Evolutionary conservation across 1,140 invertebrate genomes (phyloP).

Genomic region (Drosophila melanogaster): Release_6_plus_ISO1_MT NT_033777.3:4850001-4850500

Average conservation of each 20-base stretch:
- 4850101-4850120: background rate
- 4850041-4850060: no score
- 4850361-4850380: slow-evolving; percentile 53
- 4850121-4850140: background rate
- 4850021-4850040: no score
- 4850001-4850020: no score
- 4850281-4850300: slow-evolving; percentile 66
- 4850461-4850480: slow-evolving; percentile 68
- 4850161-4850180: background rate
- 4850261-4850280: slow-evolving; percentile 29
- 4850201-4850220: background rate
- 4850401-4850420: slow-evolving; percentile 18
- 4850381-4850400: slow-evolving; percentile 11
- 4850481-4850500: slow-evolving; percentile 78
- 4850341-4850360: slow-evolving; percentile 28
- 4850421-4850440: slow-evolving; percentile 30
- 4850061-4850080: background rate
- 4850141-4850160: background rate
- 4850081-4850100: background rate
- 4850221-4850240: background rate
- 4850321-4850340: slow-evolving; percentile 25
- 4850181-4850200: background rate
- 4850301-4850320: slow-evolving; percentile 39
- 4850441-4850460: slow-evolving; percentile 67
- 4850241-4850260: slow-evolving; percentile 21